A percentile compares a stretch with the other conserved stretches of the same genome.
Evolutionary conservation across 2,797 vertebrate genomes (phyloP).

Genomic region (Menidia menidia): DNA sequence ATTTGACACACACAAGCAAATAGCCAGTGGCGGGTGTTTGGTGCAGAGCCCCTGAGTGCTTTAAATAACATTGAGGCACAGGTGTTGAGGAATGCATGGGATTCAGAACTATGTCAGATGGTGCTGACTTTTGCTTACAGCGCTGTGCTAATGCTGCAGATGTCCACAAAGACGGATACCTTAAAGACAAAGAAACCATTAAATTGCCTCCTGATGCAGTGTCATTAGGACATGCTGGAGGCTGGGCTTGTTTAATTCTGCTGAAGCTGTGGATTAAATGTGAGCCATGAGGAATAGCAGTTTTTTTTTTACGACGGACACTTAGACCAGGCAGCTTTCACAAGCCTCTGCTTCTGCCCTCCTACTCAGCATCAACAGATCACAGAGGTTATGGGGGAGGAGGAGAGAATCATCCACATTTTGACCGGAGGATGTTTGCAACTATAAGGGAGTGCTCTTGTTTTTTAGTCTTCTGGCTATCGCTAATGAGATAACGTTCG

Average conservation of each 20-base stretch:
- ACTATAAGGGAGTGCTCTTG: slow-evolving; percentile 66
- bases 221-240: slow-evolving; percentile 64
- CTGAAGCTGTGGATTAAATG: slow-evolving; percentile 59
- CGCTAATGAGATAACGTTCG: slow-evolving; percentile 75
- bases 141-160: slow-evolving; percentile 73
- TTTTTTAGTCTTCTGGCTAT: slow-evolving; percentile 65
- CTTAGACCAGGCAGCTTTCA: slow-evolving; percentile 57
- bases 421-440: slow-evolving; percentile 68
- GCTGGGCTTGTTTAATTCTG: slow-evolving; percentile 58
- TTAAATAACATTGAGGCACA: slow-evolving; percentile 78
- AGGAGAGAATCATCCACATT: slow-evolving; percentile 58
- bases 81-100: slow-evolving; percentile 75
- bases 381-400: slow-evolving; percentile 65
- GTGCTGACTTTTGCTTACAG: slow-evolving; percentile 78
- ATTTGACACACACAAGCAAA: slow-evolving; percentile 47
- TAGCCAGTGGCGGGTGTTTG: slow-evolving; percentile 71
- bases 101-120: slow-evolving; percentile 75
- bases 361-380: slow-evolving; percentile 71
- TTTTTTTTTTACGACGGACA: slow-evolving; percentile 61
- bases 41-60: slow-evolving; percentile 74
- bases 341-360: slow-evolving; percentile 57
- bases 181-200: slow-evolving; percentile 76
- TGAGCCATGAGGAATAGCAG: slow-evolving; percentile 54
- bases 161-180: slow-evolving; percentile 74
- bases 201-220: slow-evolving; percentile 62